Conservation (phyloP, 1,140 invertebrate genomes). For the Tribolium castaneum region DNA sequence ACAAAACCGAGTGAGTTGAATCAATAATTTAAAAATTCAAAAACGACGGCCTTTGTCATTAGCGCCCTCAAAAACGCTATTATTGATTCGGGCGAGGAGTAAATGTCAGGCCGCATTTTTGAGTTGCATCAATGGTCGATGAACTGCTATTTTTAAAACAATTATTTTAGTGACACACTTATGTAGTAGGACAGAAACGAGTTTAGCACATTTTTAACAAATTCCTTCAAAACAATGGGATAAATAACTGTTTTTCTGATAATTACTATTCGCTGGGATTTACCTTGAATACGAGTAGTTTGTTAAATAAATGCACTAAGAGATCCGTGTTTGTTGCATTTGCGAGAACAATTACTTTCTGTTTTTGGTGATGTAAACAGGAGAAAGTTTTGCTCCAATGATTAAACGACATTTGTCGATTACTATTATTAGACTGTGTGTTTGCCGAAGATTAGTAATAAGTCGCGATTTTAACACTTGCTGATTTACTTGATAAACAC, state of each 20-base stretch:
- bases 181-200: constrained; percentile 19
- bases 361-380: background rate
- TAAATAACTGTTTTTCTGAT: constrained; percentile 13
- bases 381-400: background rate
- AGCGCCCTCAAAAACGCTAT: background rate
- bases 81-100: background rate
- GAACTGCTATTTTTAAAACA: background rate
- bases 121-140: background rate
- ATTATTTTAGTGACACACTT: background rate
- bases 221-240: constrained; percentile 8
- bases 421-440: background rate
- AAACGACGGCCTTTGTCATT: background rate
- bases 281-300: background rate
- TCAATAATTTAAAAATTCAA: background rate
- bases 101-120: background rate
- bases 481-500: background rate
- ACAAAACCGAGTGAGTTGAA: background rate
- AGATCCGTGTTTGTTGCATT: background rate
- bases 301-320: background rate
- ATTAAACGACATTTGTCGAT: background rate
- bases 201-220: constrained; percentile 27
- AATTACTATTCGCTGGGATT: background rate
- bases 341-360: background rate
- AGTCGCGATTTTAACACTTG: background rate
- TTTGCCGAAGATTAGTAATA: background rate